These are phyloP conservation scores for Fukomys damarensis DNA, from an alignment of 2,113 vertebrate genomes.

Conservation along the genomic window DNA sequence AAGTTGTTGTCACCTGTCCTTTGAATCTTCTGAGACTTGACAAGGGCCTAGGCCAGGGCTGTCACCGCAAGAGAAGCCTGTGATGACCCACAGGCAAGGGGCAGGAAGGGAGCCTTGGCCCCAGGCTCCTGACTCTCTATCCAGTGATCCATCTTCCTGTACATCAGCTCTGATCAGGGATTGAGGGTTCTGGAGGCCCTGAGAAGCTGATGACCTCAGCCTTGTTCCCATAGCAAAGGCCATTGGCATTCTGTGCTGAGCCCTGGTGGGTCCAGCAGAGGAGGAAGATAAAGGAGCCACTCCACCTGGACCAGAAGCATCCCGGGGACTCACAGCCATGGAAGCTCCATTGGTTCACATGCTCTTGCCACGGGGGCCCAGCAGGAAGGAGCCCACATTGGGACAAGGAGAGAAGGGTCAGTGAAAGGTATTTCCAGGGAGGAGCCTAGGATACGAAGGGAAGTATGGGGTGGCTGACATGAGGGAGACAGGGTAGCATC, in stretches of 20 bases:
- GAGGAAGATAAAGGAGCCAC: neutral
- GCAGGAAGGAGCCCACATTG: neutral
- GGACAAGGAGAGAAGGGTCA: neutral
- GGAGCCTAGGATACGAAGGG: neutral
- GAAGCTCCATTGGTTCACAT: fast-evolving
- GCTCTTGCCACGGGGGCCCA: neutral
- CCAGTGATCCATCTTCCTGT: no score
- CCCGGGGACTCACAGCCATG: fast-evolving
- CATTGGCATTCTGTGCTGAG: neutral
- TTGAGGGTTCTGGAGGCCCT: neutral
- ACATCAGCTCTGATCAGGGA: neutral
- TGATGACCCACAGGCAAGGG: neutral
- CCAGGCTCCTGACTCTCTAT: neutral
- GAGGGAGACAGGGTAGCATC: neutral
- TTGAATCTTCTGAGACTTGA: neutral
- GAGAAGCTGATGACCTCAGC: no score
- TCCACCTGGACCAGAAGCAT: neutral
- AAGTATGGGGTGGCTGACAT: neutral
- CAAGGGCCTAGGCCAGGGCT: neutral
- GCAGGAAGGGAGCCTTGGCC: neutral
- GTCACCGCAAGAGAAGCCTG: neutral
- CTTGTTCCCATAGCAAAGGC: neutral
- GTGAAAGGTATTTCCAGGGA: neutral
- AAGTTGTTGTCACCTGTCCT: neutral
- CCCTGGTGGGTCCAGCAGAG: no score